Base-by-base conservation (phyloP, 2,113 vertebrate species). In the Pavo muticus region DNA sequence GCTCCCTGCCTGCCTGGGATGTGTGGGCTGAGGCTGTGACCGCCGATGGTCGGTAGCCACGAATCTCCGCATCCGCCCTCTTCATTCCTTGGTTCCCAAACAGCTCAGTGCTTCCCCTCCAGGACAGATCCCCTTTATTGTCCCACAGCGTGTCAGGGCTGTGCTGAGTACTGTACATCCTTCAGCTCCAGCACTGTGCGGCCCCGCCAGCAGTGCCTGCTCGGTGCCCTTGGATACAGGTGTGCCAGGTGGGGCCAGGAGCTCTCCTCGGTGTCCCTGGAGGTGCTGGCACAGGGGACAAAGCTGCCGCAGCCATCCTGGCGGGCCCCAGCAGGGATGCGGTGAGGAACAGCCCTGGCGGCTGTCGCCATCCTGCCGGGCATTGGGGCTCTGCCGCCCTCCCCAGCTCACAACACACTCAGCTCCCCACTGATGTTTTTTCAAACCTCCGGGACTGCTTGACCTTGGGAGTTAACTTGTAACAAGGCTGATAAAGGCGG, bases 401-500 rank as follows among this genome's bases (percentile, higher is more conserved):
- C 20, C 52, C 27, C 57, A 42, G 78, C 63, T 44, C 87, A 44
- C 48, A 10, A 23, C 52, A 2, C 9, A 17, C 39, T 45, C 29
- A 29, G n/a, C 25, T 50, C 59, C 37, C 57, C 4, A 0, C 6
- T 20, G 1, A 21, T 4, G 4, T 68, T 94, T 65, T 21, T 3
- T 2, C 42, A 20, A 30, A 19, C 60, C 24, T 71, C 29, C 73
- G 0, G 2, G 24, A 57, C 83, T 78, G 68, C 82, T 44, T 74
- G 91, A 42, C 84, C 82, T 92, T 82, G 84, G 67, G 65, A 72
- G 27, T 68, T 84, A 57, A 45, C 37, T 35, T 42, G 72, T 81
- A 32, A 63, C 1, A 1, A 25, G 65, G 57, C 25, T 0, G 1
- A 12, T 37, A 13, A 6, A 15, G 42, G 48, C 0, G 0, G 45